Evolutionary conservation across 2,888 invertebrate genomes (phyloP).

Genomic region (Drosophila nigricruria): DNA sequence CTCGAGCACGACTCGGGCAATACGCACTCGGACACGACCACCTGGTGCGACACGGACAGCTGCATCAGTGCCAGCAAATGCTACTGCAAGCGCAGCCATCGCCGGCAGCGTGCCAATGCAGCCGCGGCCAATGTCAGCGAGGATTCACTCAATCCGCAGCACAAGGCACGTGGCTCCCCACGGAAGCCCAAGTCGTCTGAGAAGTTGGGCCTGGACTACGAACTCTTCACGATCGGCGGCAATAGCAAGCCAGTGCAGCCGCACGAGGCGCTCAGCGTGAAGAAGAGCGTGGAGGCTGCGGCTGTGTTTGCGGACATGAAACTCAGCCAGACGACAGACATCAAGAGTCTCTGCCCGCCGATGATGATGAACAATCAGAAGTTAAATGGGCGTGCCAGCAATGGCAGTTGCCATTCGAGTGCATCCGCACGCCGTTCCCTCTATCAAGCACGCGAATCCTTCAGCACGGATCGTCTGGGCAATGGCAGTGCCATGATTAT

Average conservation of each 20-base stretch:
- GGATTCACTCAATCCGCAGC: conserved; percentile 77
- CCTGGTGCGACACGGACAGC: conserved; percentile 93
- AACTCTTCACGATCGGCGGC: conserved; percentile 87
- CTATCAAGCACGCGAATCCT: conserved; percentile 75
- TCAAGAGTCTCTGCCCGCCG: conserved; percentile 85
- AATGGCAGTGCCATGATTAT: conserved; percentile 50
- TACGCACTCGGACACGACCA: conserved; percentile 84
- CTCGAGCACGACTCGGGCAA: conserved; percentile 85
- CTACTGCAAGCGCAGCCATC: conserved; percentile 88
- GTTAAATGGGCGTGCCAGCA: conserved; percentile 30
- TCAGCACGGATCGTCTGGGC: conserved; percentile 75
- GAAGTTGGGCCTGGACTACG: conserved; percentile 91
- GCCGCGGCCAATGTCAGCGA: conserved; percentile 58
- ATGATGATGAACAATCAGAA: conserved; percentile 27
- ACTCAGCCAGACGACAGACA: conserved; percentile 90
- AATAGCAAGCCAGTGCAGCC: conserved; percentile 87
- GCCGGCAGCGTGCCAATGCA: conserved; percentile 43
- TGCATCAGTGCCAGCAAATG: conserved; percentile 95
- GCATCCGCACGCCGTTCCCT: conserved; percentile 68
- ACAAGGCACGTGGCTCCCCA: conserved; percentile 55
- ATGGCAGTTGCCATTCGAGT: conserved; percentile 69
- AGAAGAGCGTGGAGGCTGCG: conserved; percentile 95
- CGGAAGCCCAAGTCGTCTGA: conserved; percentile 86
- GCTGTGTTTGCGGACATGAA: conserved; percentile 93
- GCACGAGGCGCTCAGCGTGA: conserved; percentile 92